A percentile compares a stretch with the other conserved stretches of the same genome.
Evolutionary conservation across 2,113 vertebrate genomes (phyloP).

Genomic region (Pholis gunnellus): DNA sequence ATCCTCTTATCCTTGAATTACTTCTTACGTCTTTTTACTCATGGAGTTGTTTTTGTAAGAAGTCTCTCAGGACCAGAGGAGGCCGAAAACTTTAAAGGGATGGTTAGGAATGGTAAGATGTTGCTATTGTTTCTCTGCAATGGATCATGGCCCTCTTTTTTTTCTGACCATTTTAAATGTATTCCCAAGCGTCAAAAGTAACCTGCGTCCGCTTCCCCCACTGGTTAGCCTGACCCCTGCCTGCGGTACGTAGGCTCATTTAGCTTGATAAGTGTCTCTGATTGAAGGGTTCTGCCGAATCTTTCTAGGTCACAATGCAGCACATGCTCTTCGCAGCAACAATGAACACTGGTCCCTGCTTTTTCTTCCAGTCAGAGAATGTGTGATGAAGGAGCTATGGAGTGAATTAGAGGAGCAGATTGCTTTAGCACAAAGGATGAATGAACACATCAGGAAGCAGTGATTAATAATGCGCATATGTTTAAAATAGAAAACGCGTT

Average conservation of each 20-base stretch:
- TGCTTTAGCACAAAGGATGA: slow-evolving; percentile 75
- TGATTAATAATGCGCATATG: slow-evolving; percentile 69
- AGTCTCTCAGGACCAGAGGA: no score
- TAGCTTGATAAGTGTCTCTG: slow-evolving; percentile 72
- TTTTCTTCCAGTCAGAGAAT: slow-evolving; percentile 59
- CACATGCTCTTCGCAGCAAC: slow-evolving; percentile 71
- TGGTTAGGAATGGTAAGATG: background rate
- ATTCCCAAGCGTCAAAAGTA: slow-evolving; percentile 30
- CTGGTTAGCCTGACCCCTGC: slow-evolving; percentile 54
- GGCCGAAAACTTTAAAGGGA: background rate
- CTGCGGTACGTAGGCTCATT: slow-evolving; percentile 70
- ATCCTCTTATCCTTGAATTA: slow-evolving; percentile 68
- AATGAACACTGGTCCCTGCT: slow-evolving; percentile 67
- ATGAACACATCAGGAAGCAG: slow-evolving; percentile 76
- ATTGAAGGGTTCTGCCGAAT: slow-evolving; percentile 64
- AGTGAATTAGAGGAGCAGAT: slow-evolving; percentile 79
- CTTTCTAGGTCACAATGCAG: slow-evolving; percentile 79
- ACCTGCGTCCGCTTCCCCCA: slow-evolving; percentile 39
- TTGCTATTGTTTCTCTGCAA: slow-evolving; percentile 18
- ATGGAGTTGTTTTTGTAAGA: background rate
- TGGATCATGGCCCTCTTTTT: slow-evolving; percentile 33
- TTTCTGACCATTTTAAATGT: background rate
- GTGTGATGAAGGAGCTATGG: slow-evolving; percentile 65
- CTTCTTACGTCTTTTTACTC: slow-evolving; percentile 56
- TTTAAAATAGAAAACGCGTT: slow-evolving; percentile 64